Evolutionary conservation across 2,797 vertebrate genomes (phyloP).

Genomic region (Rallus crepitans): DNA sequence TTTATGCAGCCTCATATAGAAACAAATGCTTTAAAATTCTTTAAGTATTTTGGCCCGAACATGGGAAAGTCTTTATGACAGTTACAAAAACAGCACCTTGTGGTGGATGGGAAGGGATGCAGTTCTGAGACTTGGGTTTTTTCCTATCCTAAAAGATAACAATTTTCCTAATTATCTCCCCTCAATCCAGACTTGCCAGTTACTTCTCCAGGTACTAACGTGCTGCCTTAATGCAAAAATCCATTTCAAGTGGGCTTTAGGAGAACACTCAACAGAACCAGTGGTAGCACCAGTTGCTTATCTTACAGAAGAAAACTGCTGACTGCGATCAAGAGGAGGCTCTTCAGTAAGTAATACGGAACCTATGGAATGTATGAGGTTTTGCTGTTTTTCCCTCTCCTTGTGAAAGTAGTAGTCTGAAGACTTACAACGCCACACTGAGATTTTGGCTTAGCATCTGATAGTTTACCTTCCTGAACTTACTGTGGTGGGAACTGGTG

Average conservation of each 20-base stretch:
- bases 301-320: background rate
- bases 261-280: background rate
- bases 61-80: background rate
- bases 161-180: background rate
- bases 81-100: background rate
- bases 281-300: background rate
- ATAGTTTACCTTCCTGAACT: accelerated
- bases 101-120: background rate
- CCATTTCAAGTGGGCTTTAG: background rate
- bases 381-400: background rate
- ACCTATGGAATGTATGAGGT: background rate
- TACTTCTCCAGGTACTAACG: background rate
- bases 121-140: background rate
- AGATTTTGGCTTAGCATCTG: background rate
- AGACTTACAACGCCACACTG: accelerated
- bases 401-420: accelerated
- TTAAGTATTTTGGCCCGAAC: background rate
- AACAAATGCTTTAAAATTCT: constrained; percentile 11
- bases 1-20: background rate
- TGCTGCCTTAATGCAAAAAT: background rate
- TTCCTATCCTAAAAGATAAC: background rate
- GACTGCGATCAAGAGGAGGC: background rate
- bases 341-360: background rate
- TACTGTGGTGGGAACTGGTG: accelerated
- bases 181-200: background rate